phyloP scores from a whole-genome alignment of 2,888 invertebrate genomes.

The Fragum sueziense region DNA sequence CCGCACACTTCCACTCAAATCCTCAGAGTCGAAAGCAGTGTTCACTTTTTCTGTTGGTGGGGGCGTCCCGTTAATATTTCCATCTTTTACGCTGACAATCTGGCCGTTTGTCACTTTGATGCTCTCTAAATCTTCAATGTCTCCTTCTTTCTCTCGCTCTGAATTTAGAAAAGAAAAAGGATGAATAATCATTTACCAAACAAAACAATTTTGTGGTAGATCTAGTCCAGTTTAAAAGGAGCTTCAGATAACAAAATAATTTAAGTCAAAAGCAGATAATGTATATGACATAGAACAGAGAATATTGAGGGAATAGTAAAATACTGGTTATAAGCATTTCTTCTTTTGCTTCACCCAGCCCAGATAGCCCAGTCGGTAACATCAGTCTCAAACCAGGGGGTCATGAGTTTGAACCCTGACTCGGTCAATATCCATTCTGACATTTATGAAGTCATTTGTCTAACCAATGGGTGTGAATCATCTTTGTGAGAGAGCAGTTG shows the following conservation, averaged over 20 bases:
- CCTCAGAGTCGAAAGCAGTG: slow-evolving; percentile 7
- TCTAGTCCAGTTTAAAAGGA: no score
- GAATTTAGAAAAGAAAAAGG: neutral
- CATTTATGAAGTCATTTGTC: no score
- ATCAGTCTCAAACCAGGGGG: no score
- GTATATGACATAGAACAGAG: no score
- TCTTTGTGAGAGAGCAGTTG: no score
- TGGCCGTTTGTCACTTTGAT: slow-evolving; percentile 41
- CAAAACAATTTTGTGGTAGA: neutral
- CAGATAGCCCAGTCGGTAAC: no score
- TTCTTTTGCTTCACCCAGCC: no score
- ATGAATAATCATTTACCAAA: neutral
- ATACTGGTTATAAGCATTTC: neutral
- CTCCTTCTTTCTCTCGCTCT: slow-evolving; percentile 41
- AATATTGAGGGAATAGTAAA: neutral
- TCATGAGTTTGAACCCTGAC: no score
- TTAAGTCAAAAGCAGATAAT: no score
- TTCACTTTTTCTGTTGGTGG: neutral
- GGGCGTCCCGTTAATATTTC: slow-evolving; percentile 33
- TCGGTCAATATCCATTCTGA: no score
- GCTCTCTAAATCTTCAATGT: slow-evolving; percentile 35
- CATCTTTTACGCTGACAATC: slow-evolving; percentile 5
- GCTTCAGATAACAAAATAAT: no score
- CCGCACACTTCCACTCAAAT: neutral
- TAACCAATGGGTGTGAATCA: no score